Conservation (phyloP, 92 coral and sea anemone genomes). For the Phenganax marumi region DNA sequence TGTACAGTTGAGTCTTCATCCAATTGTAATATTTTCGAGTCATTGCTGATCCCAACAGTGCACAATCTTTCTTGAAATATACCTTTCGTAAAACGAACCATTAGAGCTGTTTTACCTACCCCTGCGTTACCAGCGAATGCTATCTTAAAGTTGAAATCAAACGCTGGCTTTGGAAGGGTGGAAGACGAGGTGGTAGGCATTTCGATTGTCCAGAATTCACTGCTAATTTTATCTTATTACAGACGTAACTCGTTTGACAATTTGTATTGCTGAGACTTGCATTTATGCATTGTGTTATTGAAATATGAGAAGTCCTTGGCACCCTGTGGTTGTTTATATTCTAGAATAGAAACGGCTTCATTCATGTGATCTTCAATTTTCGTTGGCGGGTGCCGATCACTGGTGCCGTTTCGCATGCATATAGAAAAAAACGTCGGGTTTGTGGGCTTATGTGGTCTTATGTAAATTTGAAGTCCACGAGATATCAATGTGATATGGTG, state of each 20-base stretch:
- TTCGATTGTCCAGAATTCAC: neutral
- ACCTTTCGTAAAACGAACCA: conserved; percentile 76
- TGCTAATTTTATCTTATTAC: too few species aligned
- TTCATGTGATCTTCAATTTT: too few species aligned
- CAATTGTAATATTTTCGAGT: conserved; percentile 65
- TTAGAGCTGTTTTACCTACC: conserved; percentile 88
- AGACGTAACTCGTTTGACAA: neutral
- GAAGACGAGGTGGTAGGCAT: conserved; percentile 28
- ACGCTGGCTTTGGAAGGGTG: conserved; percentile 47
- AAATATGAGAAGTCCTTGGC: neutral
- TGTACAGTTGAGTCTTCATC: conserved; percentile 41
- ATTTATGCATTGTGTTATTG: neutral
- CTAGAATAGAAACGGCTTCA: too few species aligned
- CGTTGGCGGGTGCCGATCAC: too few species aligned
- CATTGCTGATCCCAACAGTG: conserved; percentile 84
- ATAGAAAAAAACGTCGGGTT: too few species aligned
- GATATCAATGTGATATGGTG: neutral
- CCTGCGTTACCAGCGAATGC: conserved; percentile 91
- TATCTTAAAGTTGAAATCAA: conserved; percentile 82
- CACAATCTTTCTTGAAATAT: conserved; percentile 80
- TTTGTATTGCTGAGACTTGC: neutral
- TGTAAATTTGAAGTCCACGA: neutral
- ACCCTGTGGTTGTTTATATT: too few species aligned
- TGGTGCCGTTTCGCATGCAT: too few species aligned
- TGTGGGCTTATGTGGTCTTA: neutral